Evolutionary conservation across 2,888 invertebrate genomes (phyloP).

Genomic region (Tiliacea aurago): DNA sequence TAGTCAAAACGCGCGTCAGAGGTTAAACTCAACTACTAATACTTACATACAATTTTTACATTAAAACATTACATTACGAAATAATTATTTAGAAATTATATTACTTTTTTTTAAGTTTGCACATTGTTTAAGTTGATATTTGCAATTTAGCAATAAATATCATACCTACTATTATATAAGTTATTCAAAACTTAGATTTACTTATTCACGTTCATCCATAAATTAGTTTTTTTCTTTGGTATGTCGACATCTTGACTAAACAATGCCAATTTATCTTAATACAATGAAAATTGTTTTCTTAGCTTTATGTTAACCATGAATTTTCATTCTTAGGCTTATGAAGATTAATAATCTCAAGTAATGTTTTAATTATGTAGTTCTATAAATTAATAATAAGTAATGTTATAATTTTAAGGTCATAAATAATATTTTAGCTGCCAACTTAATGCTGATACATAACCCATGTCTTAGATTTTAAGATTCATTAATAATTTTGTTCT

Average conservation of each 20-base stretch:
- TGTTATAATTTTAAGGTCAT: constrained; percentile 12
- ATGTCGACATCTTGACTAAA: not conserved
- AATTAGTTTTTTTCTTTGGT: constrained; percentile 4
- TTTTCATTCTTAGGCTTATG: constrained; percentile 1
- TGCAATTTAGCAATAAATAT: not conserved
- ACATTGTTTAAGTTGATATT: not conserved
- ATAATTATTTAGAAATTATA: not conserved
- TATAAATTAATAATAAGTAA: constrained; percentile 32
- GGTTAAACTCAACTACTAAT: not conserved
- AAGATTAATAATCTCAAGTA: constrained; percentile 32
- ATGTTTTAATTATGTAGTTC: constrained; percentile 30
- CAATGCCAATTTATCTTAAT: constrained; percentile 26
- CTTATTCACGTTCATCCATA: constrained; percentile 3
- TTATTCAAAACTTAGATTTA: not conserved
- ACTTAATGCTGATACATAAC: not conserved
- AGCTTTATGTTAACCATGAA: not conserved
- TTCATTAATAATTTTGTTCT: constrained; percentile 5
- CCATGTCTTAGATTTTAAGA: constrained; percentile 12
- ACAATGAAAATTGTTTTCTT: constrained; percentile 14
- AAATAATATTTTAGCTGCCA: constrained; percentile 34
- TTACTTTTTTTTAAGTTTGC: not conserved
- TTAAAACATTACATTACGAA: not conserved
- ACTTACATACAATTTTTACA: not conserved
- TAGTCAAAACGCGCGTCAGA: not conserved
- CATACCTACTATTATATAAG: not conserved